Conservation (phyloP, 2,888 invertebrate genomes). For the Drosophila mercatorum region DNA sequence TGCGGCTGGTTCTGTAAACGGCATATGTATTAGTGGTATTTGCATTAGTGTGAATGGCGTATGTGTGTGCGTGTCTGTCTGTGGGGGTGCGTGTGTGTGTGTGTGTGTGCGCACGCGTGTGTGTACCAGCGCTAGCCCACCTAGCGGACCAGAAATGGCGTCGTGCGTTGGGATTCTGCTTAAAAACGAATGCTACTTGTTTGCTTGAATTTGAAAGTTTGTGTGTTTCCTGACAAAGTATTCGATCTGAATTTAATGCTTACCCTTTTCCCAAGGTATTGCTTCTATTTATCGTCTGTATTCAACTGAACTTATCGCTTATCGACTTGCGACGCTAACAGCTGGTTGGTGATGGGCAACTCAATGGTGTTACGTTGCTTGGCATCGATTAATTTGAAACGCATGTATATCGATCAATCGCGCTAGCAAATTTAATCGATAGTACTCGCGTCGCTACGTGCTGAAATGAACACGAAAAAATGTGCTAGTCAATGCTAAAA, state of each 20-base stretch:
- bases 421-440: constrained; percentile 20
- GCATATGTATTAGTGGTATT: constrained; percentile 21
- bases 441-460: constrained; percentile 59
- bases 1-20: constrained; percentile 37
- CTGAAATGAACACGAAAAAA: constrained; percentile 59
- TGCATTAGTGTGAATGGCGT: constrained; percentile 12
- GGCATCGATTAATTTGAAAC: constrained; percentile 1
- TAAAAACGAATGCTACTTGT: not conserved
- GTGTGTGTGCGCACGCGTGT: constrained; percentile 19
- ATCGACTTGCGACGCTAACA: constrained; percentile 42
- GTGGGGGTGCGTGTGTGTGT: not conserved
- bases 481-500: constrained; percentile 63
- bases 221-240: not conserved
- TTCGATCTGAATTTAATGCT: constrained; percentile 3
- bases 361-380: constrained; percentile 3
- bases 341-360: constrained; percentile 34
- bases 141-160: constrained; percentile 37
- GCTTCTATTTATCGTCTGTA: constrained; percentile 40
- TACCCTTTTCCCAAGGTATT: constrained; percentile 29
- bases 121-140: constrained; percentile 22
- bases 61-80: not conserved
- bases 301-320: constrained; percentile 20
- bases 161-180: constrained; percentile 3
- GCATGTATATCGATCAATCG: constrained; percentile 27
- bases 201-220: not conserved